phyloP scores from a whole-genome alignment of 2,113 vertebrate genomes.

The Pelecanoides urinatrix region DNA sequence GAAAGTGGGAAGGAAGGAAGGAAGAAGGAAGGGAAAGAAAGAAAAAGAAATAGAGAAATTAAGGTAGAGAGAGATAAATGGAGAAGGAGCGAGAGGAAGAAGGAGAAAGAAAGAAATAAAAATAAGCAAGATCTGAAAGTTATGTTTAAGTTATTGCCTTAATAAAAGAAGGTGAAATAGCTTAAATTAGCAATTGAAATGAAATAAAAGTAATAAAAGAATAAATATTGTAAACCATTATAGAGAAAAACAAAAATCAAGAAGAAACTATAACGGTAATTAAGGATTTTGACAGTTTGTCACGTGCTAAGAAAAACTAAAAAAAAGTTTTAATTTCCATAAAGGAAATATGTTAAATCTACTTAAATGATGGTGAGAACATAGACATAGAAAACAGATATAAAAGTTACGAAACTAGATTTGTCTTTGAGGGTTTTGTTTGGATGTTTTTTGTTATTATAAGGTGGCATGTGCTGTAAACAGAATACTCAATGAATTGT shows the following conservation, averaged over 20 bases:
- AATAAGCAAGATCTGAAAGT: background rate
- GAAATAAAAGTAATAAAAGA: background rate
- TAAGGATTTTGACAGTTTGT: background rate
- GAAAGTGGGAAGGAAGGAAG: too few relatives aligned
- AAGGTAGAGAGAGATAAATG: too few relatives aligned
- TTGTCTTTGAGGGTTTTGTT: background rate
- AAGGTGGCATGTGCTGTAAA: background rate
- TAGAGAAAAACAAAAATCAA: background rate
- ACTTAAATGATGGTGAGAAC: background rate
- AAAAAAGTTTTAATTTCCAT: background rate
- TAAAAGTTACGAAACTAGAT: background rate
- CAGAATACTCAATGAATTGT: background rate
- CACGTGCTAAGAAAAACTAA: background rate
- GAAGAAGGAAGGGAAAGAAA: too few relatives aligned
- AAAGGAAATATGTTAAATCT: background rate
- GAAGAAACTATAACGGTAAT: background rate
- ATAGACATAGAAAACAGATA: background rate
- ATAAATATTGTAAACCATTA: background rate
- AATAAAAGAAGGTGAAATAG: background rate
- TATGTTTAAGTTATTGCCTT: background rate
- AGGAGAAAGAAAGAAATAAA: background rate
- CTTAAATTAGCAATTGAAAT: background rate
- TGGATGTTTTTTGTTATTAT: background rate
- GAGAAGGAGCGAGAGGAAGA: background rate
- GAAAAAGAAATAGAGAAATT: too few relatives aligned